Base-by-base conservation (phyloP, 2,888 invertebrate species). In the Stramonita haemastoma region DNA sequence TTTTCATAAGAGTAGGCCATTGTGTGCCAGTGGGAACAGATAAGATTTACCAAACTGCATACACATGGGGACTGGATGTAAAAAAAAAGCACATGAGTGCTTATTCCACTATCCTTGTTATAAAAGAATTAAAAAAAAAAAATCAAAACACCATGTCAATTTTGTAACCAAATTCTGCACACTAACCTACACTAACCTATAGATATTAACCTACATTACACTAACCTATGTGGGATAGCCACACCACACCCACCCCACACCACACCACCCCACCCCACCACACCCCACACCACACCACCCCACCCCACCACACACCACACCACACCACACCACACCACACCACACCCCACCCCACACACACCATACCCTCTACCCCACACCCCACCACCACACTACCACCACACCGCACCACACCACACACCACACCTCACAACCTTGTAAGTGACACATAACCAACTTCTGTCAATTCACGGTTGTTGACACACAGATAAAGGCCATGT, bases 401-500 rank as follows among this genome's bases (percentile, higher is more conserved):
- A 17, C 73, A 73, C 26, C 8, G 2, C 73, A 73, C 26, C 8
- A 17, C 73, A 73, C 26, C 8, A 8, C 73, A 73, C 5, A 73
- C 26, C 73, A 29, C 73, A 73, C 73, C 73, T 26, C 73, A 73
- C 73, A 11, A 73, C 22, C n/a, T n/a, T n/a, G n/a, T n/a, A n/a
- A n/a, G n/a, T n/a, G n/a, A 73, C 73, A 73, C 11, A 73, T n/a
- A 46, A 46, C 46, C 46, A 46, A 46, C 2, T 46, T 46, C 8
- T 46, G 46, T 46, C 2, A 46, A 46, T 46, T 8, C 8, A 46
- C 8, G 46, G 46, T 73, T 73, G 26, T 73, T 73, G 2, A 2
- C 73, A 34, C 46, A 97, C 85, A 97, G 60, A 99, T 98, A 29
- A 97, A 97, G 96, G 97, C 87, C 17, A 91, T 91, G 83, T 91